Conservation (phyloP, 2,888 invertebrate genomes). For the Melieria omissa region DNA sequence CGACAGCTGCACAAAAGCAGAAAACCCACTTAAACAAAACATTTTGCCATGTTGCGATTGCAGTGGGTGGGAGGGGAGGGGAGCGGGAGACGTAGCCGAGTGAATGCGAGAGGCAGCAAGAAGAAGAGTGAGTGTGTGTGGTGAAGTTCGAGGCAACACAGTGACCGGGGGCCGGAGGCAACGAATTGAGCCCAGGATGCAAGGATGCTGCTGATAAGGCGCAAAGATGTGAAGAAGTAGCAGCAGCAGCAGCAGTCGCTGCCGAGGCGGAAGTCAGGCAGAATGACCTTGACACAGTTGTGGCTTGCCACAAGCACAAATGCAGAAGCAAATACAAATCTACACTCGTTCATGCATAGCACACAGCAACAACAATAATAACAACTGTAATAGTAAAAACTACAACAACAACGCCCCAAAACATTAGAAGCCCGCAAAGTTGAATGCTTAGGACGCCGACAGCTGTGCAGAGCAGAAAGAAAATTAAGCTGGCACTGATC, state of each 20-base stretch:
- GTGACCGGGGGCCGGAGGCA: conserved; percentile 1
- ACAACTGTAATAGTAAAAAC: too few relatives aligned
- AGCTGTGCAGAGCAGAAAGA: neutral
- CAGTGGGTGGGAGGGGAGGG: neutral
- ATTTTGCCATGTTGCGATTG: conserved; percentile 22
- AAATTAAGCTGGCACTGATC: neutral
- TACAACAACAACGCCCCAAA: too few relatives aligned
- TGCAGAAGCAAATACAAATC: too few relatives aligned
- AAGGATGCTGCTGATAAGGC: neutral
- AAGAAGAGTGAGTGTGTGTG: conserved; percentile 14
- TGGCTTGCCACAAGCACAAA: conserved; percentile 25
- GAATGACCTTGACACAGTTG: conserved; percentile 45
- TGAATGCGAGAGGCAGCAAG: conserved; percentile 10
- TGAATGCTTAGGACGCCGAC: too few relatives aligned
- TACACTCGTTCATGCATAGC: neutral
- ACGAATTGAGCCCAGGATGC: neutral
- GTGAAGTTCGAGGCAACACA: neutral
- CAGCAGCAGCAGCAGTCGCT: conserved; percentile 7
- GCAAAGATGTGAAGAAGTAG: neutral
- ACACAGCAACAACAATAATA: conserved; percentile 9
- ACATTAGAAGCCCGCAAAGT: too few relatives aligned
- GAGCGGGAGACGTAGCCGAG: neutral
- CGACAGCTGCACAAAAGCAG: conserved; percentile 4
- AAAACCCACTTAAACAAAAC: conserved; percentile 41
- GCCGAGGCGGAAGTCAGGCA: conserved; percentile 7